A percentile compares a stretch with the other conserved stretches of the same genome.
Evolutionary conservation across 92 coral and sea anemone species (phyloP).

Genomic region (Epizoanthus fatuus): DNA sequence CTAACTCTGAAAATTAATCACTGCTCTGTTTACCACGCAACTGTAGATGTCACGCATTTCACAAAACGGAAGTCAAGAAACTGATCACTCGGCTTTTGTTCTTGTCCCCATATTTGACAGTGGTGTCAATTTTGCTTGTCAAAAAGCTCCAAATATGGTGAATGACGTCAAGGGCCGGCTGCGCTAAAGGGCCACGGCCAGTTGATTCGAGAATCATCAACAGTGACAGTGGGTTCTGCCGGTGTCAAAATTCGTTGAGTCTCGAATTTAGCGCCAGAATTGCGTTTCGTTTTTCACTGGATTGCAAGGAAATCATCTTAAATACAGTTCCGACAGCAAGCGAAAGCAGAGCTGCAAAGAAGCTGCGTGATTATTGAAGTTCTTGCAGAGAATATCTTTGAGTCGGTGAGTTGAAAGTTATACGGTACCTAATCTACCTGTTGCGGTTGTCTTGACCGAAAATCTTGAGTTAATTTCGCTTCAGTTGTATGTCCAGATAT

Average conservation of each 20-base stretch:
- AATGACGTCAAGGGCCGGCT: constrained; percentile 91
- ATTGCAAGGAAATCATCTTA: constrained; percentile 33
- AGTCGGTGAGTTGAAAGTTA: constrained; percentile 73
- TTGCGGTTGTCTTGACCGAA: constrained; percentile 67
- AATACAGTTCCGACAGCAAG: constrained; percentile 18
- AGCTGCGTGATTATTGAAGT: constrained; percentile 34
- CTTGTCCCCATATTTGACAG: constrained; percentile 71
- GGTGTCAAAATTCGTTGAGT: constrained; percentile 5
- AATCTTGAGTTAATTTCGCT: constrained; percentile 6
- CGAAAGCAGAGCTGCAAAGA: constrained; percentile 34
- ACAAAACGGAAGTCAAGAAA: constrained; percentile 69
- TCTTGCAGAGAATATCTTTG: constrained; percentile 21
- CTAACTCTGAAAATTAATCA: neutral
- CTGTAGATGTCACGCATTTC: neutral
- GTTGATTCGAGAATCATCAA: constrained; percentile 69
- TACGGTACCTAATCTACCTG: constrained; percentile 45
- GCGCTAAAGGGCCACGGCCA: constrained; percentile 75
- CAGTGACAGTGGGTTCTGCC: constrained; percentile 26
- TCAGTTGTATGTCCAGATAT: neutral
- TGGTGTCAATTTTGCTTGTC: constrained; percentile 74
- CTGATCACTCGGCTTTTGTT: constrained; percentile 45
- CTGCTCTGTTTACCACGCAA: constrained; percentile 8
- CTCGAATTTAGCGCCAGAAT: constrained; percentile 43
- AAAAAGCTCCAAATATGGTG: constrained; percentile 77
- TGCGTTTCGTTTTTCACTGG: constrained; percentile 25